phyloP scores from a whole-genome alignment of 2,888 invertebrate genomes.

The Pocota personata region DNA sequence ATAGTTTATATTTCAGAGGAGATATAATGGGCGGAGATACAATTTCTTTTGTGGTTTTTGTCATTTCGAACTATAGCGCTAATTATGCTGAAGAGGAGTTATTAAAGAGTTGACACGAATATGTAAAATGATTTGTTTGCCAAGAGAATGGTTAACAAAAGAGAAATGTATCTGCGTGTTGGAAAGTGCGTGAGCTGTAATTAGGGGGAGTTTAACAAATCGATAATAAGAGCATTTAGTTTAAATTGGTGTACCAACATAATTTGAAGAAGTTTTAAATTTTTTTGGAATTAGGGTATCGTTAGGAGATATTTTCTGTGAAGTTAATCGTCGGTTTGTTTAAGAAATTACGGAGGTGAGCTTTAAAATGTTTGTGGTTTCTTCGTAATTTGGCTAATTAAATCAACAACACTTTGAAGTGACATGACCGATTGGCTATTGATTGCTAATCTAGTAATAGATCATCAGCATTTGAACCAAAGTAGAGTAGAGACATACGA shows the following conservation, averaged over 20 bases:
- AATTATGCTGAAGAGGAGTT: conserved; percentile 54
- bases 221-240: conserved; percentile 57
- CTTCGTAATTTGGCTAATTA: not conserved
- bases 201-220: conserved; percentile 29
- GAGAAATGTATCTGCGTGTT: conserved; percentile 23
- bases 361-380: no score
- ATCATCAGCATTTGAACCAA: no score
- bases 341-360: not conserved
- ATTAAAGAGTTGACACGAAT: conserved; percentile 47
- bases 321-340: not conserved
- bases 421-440: no score
- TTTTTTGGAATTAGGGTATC: conserved; percentile 52
- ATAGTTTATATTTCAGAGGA: conserved; percentile 29
- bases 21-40: conserved; percentile 37
- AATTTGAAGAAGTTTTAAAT: conserved; percentile 31
- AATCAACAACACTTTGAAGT: no score
- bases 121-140: conserved; percentile 54
- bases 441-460: no score
- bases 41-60: conserved; percentile 49
- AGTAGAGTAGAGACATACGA: no score
- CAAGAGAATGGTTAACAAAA: not conserved
- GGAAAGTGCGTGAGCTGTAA: conserved; percentile 21
- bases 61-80: conserved; percentile 64
- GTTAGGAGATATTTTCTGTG: not conserved
- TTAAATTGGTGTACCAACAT: not conserved